Percentiles rank a stretch among this genome's conserved stretches.
Evolutionary conservation across 2,797 vertebrate genomes (phyloP).

Genomic region (Vultur gryphus): DNA sequence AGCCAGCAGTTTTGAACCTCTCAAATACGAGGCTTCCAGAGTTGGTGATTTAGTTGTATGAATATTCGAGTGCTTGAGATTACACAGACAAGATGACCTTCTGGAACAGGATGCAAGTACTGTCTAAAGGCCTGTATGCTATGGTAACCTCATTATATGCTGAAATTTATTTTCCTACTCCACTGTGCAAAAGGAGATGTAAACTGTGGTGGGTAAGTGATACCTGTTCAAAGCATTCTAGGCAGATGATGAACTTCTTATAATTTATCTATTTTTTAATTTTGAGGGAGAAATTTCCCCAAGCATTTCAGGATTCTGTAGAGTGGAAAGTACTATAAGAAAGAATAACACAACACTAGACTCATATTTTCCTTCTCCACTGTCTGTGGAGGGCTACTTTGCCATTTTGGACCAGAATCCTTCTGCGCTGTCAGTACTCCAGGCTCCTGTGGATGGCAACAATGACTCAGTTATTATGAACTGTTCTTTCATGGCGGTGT

Average conservation of each 20-base stretch:
- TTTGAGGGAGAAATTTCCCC: not conserved
- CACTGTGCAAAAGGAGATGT: not conserved
- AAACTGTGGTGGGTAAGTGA: not conserved
- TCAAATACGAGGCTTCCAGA: not conserved
- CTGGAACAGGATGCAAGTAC: not conserved
- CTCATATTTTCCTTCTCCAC: constrained; percentile 8
- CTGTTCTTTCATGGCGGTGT: not conserved
- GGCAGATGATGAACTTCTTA: not conserved
- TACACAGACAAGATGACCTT: not conserved
- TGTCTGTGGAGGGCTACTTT: not conserved
- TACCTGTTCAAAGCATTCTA: constrained; percentile 4
- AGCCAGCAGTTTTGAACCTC: not conserved
- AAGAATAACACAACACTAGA: not conserved
- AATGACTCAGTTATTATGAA: constrained; percentile 54
- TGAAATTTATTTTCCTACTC: constrained; percentile 10
- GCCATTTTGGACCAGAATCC: constrained; percentile 28
- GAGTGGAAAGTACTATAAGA: not conserved
- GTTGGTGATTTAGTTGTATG: not conserved
- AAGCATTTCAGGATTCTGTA: not conserved
- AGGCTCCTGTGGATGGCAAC: constrained; percentile 63
- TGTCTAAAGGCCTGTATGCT: not conserved
- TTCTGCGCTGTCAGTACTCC: constrained; percentile 15
- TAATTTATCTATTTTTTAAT: not conserved
- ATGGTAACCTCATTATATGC: constrained; percentile 14
- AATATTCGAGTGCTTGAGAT: not conserved